Evolutionary conservation across 2,797 vertebrate genomes (phyloP).

Genomic region (Rousettus madagascariensis): DNA sequence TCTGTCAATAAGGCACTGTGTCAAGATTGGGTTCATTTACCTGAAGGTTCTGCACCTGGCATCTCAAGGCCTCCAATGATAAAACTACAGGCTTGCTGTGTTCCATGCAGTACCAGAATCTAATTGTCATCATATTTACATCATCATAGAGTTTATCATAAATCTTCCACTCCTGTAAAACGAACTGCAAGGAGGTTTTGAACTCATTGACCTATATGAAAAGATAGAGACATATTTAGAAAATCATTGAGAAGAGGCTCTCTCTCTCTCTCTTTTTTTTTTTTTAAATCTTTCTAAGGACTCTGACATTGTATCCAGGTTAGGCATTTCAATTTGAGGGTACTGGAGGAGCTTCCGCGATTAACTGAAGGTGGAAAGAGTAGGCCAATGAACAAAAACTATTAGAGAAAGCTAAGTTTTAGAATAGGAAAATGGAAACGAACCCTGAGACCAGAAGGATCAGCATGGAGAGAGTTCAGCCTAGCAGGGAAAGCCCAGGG

Average conservation of each 20-base stretch:
- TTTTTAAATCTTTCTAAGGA: not conserved
- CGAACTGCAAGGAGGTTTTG: slow-evolving; percentile 78
- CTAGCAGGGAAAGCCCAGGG: not conserved
- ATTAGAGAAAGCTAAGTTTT: not conserved
- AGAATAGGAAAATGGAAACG: not conserved
- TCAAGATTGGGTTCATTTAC: slow-evolving; percentile 79
- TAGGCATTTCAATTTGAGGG: not conserved
- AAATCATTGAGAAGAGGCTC: not conserved
- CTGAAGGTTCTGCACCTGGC: slow-evolving; percentile 86
- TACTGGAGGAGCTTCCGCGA: not conserved
- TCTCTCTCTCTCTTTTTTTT: not conserved
- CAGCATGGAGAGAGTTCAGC: not conserved
- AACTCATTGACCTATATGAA: slow-evolving; percentile 81
- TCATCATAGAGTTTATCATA: slow-evolving; percentile 81
- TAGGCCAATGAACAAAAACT: not conserved
- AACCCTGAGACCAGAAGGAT: not conserved
- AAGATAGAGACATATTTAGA: slow-evolving; percentile 1
- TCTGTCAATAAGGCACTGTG: not conserved
- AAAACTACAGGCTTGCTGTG: slow-evolving; percentile 77
- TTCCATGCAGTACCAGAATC: slow-evolving; percentile 81
- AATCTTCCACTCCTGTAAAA: slow-evolving; percentile 85
- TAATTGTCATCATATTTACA: slow-evolving; percentile 77
- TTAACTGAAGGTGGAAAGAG: not conserved
- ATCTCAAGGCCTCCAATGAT: slow-evolving; percentile 83
- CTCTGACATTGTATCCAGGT: not conserved